Base-by-base conservation (phyloP, 1,140 invertebrate genomes). In the Manduca sexta region DNA sequence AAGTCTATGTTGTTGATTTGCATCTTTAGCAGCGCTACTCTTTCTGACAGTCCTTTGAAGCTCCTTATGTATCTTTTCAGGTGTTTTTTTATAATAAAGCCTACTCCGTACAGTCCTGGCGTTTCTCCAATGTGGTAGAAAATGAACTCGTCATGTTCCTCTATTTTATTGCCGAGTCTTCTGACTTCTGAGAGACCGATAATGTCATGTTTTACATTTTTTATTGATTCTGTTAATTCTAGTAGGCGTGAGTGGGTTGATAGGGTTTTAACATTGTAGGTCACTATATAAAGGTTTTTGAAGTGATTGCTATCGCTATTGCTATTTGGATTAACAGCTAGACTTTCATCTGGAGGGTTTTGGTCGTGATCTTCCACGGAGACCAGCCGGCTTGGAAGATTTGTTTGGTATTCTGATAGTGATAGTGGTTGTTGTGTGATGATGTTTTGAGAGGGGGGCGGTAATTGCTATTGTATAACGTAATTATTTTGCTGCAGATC, bases 301-400 rank as follows among this genome's bases (percentile, higher is more conserved):
- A 30, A 16, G 33, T 26, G 43, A 45, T 18, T 35, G 15, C 29
- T 40, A 41, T 49, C 33, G 31, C 10, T n/a, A n/a, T n/a, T 49
- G 14, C 34, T 29, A 21, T 40, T 49, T 46, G 47, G 42, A 21
- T 40, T 7, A 13, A 38, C n/a, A n/a, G n/a, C n/a, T n/a, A n/a
- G n/a, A n/a, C n/a, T 38, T 44, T 51, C 33, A 14, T 35, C 33
- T 45, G 44, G 44, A 45, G 44, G 44, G 31, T 45, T 37, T 37
- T 45, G 33, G 44, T 45, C n/a, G n/a, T n/a, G n/a, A n/a, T 42
- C 47, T 49, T 49, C 30, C 39, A 49, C 46, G 55, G 49, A 34
- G 45, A 52, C 43, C 45, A 52, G 37, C 55, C 49, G 45, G 30
- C 29, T 49, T 52, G 50, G 54, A 43, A 56, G 54, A 48, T 45